Evolutionary conservation across 2,797 vertebrate genomes (phyloP), one percentile per base, ranked within the genome.

Genomic region (Periparus ater): DNA sequence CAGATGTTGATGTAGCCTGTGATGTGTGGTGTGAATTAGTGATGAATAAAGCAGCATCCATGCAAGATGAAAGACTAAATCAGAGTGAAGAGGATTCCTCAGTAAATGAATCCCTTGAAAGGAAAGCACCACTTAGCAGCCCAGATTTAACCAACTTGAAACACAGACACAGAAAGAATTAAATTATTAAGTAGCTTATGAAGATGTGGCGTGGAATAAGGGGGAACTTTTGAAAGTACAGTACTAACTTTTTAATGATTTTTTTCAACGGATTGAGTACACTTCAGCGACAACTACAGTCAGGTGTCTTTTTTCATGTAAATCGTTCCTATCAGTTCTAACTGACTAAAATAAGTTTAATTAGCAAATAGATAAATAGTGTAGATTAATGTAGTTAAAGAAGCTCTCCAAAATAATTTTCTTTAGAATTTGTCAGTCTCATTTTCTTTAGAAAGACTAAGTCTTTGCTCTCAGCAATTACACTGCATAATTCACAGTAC

Each of bases 361-460:
- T 91, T 95, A 91, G 72, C 53, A 96, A 96, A 91, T 55, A 88
- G 94, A 94, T 95, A 96, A 96, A 96, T 91, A 91, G 73, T 55
- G 47, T 86, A 88, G 83, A 93, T 96, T 93, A 91, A 88, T 70
- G 73, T 72, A 68, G 86, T 87, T 92, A 78, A 86, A 90, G 81
- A 70, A 0, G 0, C 58, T 90, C 80, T 94, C 57, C 34, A 81
- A 91, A 91, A 79, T 81, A 76, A 53, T 88, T 79, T 88, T 88
- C 79, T 81, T 93, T 76, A 88, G 70, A 88, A 92, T 66, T 72
- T 88, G 48, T 65, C 73, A 47, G 79, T 92, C 61, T 87, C 47
- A 11, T 94, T 93, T 95, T 93, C 73, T 82, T 84, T 79, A 79
- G 77, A 79, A 66, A 86, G 63, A 61, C 12, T 79, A 91, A 92